Percentiles rank a stretch among this genome's conserved stretches.
These are phyloP conservation scores for Tiliqua scincoides DNA, from an alignment of 2,113 vertebrate genomes.

Conservation along the genomic window DNA sequence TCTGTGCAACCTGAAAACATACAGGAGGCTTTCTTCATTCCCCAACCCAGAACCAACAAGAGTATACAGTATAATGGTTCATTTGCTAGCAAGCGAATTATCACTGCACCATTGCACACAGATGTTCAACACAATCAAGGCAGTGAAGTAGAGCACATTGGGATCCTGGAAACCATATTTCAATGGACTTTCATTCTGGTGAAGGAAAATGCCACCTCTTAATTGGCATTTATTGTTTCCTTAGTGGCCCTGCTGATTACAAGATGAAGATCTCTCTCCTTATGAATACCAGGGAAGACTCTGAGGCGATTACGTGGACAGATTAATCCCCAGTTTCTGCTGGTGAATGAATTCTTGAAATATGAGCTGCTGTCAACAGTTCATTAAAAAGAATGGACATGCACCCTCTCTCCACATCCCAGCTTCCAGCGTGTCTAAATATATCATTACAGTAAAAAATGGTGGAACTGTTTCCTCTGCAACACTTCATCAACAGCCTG, in stretches of 20 bases:
- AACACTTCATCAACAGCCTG: background rate
- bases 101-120: background rate
- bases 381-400: background rate
- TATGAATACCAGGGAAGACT: background rate
- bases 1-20: too few relatives aligned
- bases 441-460: background rate
- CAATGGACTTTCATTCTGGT: slow-evolving; percentile 5
- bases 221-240: slow-evolving; percentile 46
- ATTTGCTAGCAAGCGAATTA: background rate
- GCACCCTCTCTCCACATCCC: background rate
- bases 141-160: fast-evolving
- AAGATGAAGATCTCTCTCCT: background rate
- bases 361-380: slow-evolving; percentile 17
- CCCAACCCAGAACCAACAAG: background rate
- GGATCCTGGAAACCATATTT: slow-evolving; percentile 18
- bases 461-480: background rate
- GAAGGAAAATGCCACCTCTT: slow-evolving; percentile 17
- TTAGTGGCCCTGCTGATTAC: background rate
- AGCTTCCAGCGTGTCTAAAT: background rate
- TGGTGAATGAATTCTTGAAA: slow-evolving; percentile 25
- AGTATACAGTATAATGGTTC: slow-evolving; percentile 10
- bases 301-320: background rate
- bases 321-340: background rate
- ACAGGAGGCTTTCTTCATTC: background rate
- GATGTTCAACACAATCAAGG: background rate